phyloP scores from a whole-genome alignment of 2,797 vertebrate genomes.

The Hemibagrus guttatus region DNA sequence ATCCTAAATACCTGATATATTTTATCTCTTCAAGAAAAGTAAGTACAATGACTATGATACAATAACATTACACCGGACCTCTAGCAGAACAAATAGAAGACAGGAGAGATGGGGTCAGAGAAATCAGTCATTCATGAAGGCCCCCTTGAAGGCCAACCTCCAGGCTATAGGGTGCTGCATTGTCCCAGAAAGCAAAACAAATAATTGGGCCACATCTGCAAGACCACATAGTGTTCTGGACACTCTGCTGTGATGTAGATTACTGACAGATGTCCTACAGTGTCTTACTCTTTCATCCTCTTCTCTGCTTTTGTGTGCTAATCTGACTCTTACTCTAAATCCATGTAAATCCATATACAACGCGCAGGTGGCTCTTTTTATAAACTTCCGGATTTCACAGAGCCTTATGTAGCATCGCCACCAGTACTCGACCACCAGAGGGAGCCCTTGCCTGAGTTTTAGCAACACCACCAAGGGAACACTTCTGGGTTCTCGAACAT shows the following conservation, averaged over 20 bases:
- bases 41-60: no score
- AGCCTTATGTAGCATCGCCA: not conserved
- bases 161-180: constrained; percentile 48
- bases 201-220: constrained; percentile 55
- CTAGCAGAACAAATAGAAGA: not conserved
- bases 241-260: constrained; percentile 42
- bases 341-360: constrained; percentile 3
- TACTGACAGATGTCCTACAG: constrained; percentile 54
- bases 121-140: constrained; percentile 16
- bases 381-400: constrained; percentile 7
- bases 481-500: no score
- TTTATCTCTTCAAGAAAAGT: not conserved
- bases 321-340: not conserved
- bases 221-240: constrained; percentile 39
- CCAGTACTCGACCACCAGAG: no score
- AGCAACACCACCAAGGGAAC: no score
- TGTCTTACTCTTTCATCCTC: constrained; percentile 48
- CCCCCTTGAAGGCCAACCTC: constrained; percentile 36
- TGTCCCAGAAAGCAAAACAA: constrained; percentile 53
- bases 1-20: not conserved
- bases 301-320: constrained; percentile 22
- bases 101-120: constrained; percentile 3
- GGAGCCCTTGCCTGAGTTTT: no score
- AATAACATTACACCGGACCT: not conserved
- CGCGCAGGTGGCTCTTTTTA: not conserved